Conservation (phyloP, 2,113 vertebrate genomes). For the Peromyscus polionotus region DNA sequence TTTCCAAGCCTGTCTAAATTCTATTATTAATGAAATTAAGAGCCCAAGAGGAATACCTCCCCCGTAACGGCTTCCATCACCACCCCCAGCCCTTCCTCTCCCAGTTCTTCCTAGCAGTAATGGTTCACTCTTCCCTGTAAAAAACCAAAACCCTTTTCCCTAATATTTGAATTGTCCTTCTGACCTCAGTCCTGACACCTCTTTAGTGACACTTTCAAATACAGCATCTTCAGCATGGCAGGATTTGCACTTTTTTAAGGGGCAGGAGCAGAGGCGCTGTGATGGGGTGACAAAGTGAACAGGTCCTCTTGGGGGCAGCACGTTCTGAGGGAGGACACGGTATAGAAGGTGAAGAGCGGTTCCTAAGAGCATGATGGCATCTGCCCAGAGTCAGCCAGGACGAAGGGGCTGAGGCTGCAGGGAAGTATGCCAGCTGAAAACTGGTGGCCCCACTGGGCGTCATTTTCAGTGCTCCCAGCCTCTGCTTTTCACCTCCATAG, state of each 20-base stretch:
- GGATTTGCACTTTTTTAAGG: background rate
- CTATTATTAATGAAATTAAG: background rate
- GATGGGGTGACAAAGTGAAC: background rate
- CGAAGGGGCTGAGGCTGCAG: background rate
- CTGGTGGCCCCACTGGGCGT: accelerated
- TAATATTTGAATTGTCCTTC: background rate
- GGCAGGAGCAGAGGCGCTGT: background rate
- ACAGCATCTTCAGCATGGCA: background rate
- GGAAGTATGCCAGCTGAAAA: background rate
- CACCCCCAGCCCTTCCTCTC: background rate
- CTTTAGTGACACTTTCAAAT: background rate
- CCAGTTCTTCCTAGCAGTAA: background rate
- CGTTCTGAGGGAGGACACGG: background rate
- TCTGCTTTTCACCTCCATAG: too few species aligned
- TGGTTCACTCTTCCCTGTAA: background rate
- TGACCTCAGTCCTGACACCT: background rate
- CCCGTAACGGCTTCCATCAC: background rate
- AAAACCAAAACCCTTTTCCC: background rate
- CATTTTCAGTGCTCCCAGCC: background rate
- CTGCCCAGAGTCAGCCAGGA: background rate
- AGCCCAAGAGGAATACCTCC: background rate
- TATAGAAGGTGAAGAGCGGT: background rate
- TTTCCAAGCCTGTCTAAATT: background rate
- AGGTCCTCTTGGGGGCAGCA: background rate
- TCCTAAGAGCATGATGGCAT: background rate